These are phyloP conservation scores for Mylabris sibirica DNA, from an alignment of 2,888 invertebrate species.

Conservation along the genomic window DNA sequence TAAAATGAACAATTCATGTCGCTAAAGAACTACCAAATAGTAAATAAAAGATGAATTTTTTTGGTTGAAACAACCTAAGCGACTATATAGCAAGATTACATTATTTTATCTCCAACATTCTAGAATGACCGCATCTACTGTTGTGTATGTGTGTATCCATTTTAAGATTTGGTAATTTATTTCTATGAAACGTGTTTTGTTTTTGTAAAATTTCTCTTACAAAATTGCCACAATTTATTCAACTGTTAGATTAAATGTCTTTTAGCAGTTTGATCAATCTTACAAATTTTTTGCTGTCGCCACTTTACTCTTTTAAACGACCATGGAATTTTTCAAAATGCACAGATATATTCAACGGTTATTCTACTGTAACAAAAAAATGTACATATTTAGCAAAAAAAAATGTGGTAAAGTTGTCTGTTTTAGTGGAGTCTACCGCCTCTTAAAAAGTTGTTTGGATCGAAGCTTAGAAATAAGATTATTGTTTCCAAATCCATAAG, in stretches of 20 bases:
- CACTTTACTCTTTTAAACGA: neutral
- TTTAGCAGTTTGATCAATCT: neutral
- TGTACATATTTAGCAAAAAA: too few species aligned
- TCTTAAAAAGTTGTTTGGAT: too few species aligned
- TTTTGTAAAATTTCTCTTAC: neutral
- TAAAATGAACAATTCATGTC: slow-evolving; percentile 12
- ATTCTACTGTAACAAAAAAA: too few species aligned
- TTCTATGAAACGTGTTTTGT: slow-evolving; percentile 8
- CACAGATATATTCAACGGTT: too few species aligned
- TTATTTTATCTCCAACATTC: neutral
- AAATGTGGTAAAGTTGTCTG: too few species aligned
- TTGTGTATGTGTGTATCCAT: neutral
- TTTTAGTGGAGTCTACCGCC: too few species aligned
- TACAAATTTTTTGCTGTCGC: neutral
- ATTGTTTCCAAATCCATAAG: too few species aligned
- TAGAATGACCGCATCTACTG: slow-evolving; percentile 4
- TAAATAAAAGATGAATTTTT: slow-evolving; percentile 13
- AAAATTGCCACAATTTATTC: neutral
- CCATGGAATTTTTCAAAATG: too few species aligned
- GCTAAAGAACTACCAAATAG: neutral
- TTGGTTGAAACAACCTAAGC: neutral
- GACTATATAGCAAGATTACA: neutral
- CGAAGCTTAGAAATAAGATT: too few species aligned
- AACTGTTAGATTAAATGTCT: neutral
- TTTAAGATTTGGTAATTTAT: slow-evolving; percentile 10